Evolutionary conservation across 2,113 vertebrate genomes (phyloP).

Genomic region (Henicopernis longicauda): DNA sequence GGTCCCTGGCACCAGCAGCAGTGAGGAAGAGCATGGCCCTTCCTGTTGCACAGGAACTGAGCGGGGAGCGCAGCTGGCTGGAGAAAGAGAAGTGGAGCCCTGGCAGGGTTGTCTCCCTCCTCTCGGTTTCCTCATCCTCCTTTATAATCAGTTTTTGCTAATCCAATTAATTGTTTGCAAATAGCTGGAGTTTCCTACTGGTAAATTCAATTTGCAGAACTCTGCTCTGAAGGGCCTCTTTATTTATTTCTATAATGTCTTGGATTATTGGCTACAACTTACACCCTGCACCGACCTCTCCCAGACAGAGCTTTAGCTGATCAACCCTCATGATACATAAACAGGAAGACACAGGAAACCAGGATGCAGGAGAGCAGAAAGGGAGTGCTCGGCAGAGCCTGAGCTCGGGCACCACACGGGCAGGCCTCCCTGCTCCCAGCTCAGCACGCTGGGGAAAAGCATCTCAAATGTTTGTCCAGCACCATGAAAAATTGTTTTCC

Average conservation of each 20-base stretch:
- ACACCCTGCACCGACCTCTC: background rate
- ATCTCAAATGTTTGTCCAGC: background rate
- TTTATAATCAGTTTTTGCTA: background rate
- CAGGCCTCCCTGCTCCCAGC: background rate
- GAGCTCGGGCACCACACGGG: background rate
- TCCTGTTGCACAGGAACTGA: background rate
- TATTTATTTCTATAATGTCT: background rate
- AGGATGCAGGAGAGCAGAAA: background rate
- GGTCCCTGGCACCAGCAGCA: background rate
- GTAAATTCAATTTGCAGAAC: conserved; percentile 37
- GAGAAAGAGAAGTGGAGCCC: background rate
- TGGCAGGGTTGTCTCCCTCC: background rate
- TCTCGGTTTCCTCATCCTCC: background rate
- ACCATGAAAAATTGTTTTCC: background rate
- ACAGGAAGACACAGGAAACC: background rate
- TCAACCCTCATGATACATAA: background rate
- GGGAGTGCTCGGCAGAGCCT: background rate
- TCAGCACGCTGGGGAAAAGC: background rate
- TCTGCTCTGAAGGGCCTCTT: background rate
- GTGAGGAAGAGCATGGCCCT: accelerated
- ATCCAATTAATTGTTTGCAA: conserved; percentile 22
- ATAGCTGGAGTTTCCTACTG: conserved; percentile 7
- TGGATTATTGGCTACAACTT: background rate
- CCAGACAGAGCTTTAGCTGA: background rate
- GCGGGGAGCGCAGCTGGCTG: background rate